These are phyloP conservation scores for Lagopus muta DNA, from an alignment of 2,113 vertebrate species.

Conservation along the genomic window DNA sequence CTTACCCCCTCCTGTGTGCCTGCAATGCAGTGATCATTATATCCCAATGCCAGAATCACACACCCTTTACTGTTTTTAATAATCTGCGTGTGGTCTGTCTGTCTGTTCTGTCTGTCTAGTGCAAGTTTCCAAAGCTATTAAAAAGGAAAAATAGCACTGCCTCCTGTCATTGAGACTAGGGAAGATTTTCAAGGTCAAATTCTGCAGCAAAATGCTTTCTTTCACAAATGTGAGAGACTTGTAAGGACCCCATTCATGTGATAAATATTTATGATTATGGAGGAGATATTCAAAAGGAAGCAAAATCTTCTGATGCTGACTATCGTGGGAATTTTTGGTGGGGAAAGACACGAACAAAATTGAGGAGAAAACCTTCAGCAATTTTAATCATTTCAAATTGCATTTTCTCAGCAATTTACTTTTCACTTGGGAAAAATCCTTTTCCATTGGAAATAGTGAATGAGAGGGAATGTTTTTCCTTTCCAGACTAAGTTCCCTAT, in stretches of 20 bases:
- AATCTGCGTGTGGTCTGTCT: conserved; percentile 55
- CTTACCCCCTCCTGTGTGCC: not conserved
- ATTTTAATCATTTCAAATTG: conserved; percentile 66
- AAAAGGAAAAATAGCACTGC: conserved; percentile 56
- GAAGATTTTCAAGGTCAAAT: conserved; percentile 71
- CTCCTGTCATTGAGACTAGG: conserved; percentile 43
- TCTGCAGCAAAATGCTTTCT: conserved; percentile 52
- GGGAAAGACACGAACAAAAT: not conserved
- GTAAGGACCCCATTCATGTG: conserved; percentile 51
- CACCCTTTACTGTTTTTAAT: conserved; percentile 43
- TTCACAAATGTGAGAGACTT: conserved; percentile 60
- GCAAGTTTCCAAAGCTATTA: conserved; percentile 46
- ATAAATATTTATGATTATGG: conserved; percentile 69
- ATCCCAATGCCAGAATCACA: conserved; percentile 20
- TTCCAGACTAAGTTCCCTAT: conserved; percentile 39
- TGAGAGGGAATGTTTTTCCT: conserved; percentile 25
- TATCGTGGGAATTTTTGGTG: conserved; percentile 47
- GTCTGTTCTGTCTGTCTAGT: conserved; percentile 55
- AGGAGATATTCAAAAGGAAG: conserved; percentile 52
- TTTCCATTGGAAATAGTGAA: conserved; percentile 53
- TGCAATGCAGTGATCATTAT: not conserved
- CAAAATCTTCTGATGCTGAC: conserved; percentile 49
- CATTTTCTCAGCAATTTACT: conserved; percentile 72
- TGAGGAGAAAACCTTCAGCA: conserved; percentile 45
- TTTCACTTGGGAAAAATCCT: conserved; percentile 66